phyloP scores from a whole-genome alignment of 2,113 vertebrate species.

The Myrmophylax atrothorax region DNA sequence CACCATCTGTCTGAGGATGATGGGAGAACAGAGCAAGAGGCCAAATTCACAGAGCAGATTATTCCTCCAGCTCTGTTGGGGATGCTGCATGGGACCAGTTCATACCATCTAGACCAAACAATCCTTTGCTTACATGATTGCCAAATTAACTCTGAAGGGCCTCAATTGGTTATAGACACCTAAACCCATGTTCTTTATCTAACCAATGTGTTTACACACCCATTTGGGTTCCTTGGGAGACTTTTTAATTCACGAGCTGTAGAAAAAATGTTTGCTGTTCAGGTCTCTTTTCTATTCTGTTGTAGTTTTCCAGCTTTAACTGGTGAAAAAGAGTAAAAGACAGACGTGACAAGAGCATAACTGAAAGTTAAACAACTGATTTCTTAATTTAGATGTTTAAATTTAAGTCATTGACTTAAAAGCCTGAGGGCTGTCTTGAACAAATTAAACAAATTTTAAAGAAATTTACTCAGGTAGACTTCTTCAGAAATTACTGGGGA shows the following conservation, averaged over 20 bases:
- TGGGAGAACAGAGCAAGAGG: neutral
- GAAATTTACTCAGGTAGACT: neutral
- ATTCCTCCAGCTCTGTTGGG: neutral
- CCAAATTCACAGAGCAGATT: neutral
- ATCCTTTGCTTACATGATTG: neutral
- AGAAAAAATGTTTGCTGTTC: neutral
- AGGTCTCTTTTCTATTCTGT: neutral
- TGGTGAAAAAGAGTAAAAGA: neutral
- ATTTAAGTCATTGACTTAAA: neutral
- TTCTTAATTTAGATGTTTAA: neutral
- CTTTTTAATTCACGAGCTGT: neutral
- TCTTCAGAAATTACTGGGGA: neutral
- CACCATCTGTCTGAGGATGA: conserved; percentile 25
- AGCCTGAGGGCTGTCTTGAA: neutral
- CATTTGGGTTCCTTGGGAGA: neutral
- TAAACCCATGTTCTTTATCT: neutral
- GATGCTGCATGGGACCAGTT: neutral
- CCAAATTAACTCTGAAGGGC: neutral
- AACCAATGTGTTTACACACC: neutral
- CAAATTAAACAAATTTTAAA: neutral
- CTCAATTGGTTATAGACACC: neutral
- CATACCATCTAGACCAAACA: neutral
- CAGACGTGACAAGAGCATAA: neutral
- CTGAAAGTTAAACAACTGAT: neutral
- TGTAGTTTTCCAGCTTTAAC: neutral